Conservation (phyloP, 2,113 vertebrate genomes). For the Rhadina sibilatrix region DNA sequence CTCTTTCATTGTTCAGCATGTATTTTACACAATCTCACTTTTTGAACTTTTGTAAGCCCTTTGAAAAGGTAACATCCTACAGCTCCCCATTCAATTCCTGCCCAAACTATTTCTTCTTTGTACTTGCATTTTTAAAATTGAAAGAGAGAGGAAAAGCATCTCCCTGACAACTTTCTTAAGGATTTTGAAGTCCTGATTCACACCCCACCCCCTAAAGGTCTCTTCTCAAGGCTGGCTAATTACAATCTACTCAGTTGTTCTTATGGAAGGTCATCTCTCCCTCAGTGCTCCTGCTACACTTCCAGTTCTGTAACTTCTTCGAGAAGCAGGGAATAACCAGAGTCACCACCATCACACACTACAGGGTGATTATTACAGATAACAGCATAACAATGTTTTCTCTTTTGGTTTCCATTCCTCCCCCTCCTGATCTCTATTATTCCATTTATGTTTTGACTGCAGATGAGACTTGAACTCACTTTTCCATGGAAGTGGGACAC, state of each 20-base stretch:
- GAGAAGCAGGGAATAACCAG: background rate
- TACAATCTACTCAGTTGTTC: background rate
- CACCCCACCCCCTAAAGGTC: background rate
- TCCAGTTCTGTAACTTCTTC: background rate
- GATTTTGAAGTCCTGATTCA: background rate
- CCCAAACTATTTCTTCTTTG: background rate
- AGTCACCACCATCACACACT: background rate
- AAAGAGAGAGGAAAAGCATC: background rate
- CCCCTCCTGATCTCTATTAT: background rate
- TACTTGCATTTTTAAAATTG: background rate
- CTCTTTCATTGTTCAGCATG: background rate
- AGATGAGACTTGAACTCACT: background rate
- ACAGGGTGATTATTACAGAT: background rate
- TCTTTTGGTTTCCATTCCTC: background rate
- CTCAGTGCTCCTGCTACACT: background rate
- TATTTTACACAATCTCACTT: background rate
- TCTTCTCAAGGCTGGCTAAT: background rate
- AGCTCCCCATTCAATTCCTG: background rate
- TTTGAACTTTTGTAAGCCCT: background rate
- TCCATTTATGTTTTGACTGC: background rate
- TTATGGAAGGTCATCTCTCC: background rate
- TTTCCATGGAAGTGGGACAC: background rate
- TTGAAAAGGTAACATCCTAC: background rate
- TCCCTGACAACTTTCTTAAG: background rate
- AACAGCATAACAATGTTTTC: background rate